Percentiles rank a stretch among this genome's conserved stretches.
Evolutionary conservation across 2,113 vertebrate genomes (phyloP).

Genomic region (Ammodytes dubius): DNA sequence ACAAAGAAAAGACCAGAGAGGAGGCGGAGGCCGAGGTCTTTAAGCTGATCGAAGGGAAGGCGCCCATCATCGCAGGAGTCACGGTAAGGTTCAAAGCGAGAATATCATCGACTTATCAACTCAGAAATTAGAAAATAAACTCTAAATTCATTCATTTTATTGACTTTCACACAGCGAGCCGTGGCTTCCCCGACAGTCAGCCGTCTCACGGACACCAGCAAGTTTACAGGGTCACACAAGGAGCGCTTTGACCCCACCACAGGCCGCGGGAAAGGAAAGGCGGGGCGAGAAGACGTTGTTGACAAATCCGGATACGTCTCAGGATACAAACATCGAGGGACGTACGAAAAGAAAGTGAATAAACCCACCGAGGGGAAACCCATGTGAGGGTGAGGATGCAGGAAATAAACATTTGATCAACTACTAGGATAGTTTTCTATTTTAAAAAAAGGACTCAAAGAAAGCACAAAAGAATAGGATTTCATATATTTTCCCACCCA

Average conservation of each 20-base stretch:
- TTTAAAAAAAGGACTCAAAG: constrained; percentile 57
- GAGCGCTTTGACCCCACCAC: constrained; percentile 91
- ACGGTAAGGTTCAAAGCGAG: constrained; percentile 84
- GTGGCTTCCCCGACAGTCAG: constrained; percentile 94
- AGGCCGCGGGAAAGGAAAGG: constrained; percentile 94
- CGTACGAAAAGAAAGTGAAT: constrained; percentile 95
- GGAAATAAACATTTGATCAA: constrained; percentile 64
- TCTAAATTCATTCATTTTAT: neutral
- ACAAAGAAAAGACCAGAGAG: constrained; percentile 91
- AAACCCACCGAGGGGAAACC: constrained; percentile 77
- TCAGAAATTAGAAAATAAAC: neutral
- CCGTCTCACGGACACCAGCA: constrained; percentile 94
- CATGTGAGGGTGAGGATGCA: constrained; percentile 68
- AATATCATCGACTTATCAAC: neutral
- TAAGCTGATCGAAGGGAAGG: constrained; percentile 92
- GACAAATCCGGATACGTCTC: constrained; percentile 94
- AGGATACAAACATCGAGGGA: constrained; percentile 95
- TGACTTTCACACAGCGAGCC: constrained; percentile 84
- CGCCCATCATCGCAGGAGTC: constrained; percentile 92
- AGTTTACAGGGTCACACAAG: constrained; percentile 97
- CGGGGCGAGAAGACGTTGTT: constrained; percentile 93
- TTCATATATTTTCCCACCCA: constrained; percentile 74
- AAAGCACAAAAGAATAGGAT: constrained; percentile 81
- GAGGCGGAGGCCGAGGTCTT: constrained; percentile 93
- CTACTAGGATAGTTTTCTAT: constrained; percentile 75